Evolutionary conservation across 2,888 invertebrate genomes (phyloP), one percentile per base, ranked within the genome.

Genomic region (Acanthococcus lagerstroemiae): DNA sequence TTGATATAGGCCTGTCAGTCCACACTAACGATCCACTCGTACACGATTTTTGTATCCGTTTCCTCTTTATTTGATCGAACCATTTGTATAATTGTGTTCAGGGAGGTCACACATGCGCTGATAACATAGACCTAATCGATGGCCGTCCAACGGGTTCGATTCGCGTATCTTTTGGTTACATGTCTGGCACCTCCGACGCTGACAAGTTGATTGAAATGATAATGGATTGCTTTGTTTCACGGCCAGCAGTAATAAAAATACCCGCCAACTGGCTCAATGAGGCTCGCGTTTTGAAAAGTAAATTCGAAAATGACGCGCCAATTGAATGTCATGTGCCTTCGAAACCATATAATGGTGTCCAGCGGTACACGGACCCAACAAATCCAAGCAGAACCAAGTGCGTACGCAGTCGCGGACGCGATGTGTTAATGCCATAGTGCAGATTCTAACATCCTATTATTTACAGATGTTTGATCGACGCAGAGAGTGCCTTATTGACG

Each of bases 81-180:
- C 1, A 2, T 1, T 2, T 9, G 12, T 17, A 17, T 5, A 22
- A n/a, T 37, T 37, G 22, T n/a, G 9, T 55, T 7, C 37, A 65
- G 65, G 55, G 86, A 2, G 95, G 95, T 0, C 95, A 95, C 76
- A 84, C 89, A 46, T 95, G 95, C 76, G 94, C 95, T 0, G 95
- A 95, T 74, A 84, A 87, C 72, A 80, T 83, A 68, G 95, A 95
- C 77, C 77, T 95, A 61, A 79, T 95, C 3, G 81, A 91, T 72
- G 94, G 92, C 0, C 79, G 79, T 70, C 96, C 97, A 0, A 95
- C 95, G 0, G 97, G 97, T 7, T 90, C 95, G 1, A 82, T 95
- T 12, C 81, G 97, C 73, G 83, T 89, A 3, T 96, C 96, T 0
- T 92, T 96, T 75, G 96, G 96, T 19, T 93, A 90, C 73, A 90